Evolutionary conservation across 2,797 vertebrate genomes (phyloP).

Genomic region (Valencia hispanica): DNA sequence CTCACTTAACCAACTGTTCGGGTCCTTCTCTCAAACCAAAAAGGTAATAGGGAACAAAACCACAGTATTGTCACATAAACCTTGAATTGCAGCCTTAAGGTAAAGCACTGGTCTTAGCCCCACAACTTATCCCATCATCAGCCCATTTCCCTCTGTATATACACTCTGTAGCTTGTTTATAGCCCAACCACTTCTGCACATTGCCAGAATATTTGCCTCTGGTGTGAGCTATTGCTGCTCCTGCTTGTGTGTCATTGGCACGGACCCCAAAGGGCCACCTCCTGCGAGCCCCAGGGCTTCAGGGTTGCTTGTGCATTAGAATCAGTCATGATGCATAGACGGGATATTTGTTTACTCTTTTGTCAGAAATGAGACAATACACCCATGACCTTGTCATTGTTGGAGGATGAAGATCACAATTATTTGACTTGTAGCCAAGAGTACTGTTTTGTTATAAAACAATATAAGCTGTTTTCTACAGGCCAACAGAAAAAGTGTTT

Average conservation of each 20-base stretch:
- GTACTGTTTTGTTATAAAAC: not conserved
- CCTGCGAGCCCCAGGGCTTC: not conserved
- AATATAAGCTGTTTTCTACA: not conserved
- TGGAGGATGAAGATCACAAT: not conserved
- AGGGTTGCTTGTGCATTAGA: not conserved
- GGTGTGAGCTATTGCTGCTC: not conserved
- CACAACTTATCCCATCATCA: not conserved
- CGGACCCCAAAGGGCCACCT: not conserved
- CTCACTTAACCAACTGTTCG: not conserved
- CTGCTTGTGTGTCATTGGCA: not conserved
- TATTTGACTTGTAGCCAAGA: not conserved
- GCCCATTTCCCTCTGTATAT: not conserved
- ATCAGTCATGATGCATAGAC: not conserved
- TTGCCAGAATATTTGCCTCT: slow-evolving; percentile 2
- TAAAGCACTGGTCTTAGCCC: not conserved
- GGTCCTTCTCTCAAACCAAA: not conserved
- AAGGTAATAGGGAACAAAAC: not conserved
- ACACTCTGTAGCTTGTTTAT: not conserved
- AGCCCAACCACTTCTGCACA: not conserved
- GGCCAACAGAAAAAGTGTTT: too few relatives aligned
- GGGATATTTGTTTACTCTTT: not conserved
- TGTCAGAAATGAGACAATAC: not conserved
- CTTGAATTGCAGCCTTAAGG: not conserved
- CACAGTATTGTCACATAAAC: not conserved
- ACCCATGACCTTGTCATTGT: not conserved